These are phyloP conservation scores for Blastobasis lacticolella DNA, from an alignment of 2,888 invertebrate species.

Conservation along the genomic window DNA sequence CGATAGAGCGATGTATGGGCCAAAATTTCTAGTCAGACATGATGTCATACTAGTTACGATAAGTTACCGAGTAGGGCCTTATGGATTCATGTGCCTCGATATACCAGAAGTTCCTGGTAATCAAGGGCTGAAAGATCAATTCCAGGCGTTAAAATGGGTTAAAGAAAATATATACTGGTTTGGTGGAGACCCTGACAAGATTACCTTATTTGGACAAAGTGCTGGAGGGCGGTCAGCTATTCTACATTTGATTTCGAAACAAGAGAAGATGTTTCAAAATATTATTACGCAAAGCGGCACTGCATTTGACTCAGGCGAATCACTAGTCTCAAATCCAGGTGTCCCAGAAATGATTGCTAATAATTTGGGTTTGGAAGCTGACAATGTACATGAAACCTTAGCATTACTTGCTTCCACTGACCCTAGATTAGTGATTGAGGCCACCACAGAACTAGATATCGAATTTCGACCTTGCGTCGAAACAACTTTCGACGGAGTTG, in stretches of 20 bases:
- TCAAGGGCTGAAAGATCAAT: slow-evolving; percentile 19
- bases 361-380: slow-evolving; percentile 17
- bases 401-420: slow-evolving; percentile 15
- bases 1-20: slow-evolving; percentile 14
- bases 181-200: slow-evolving; percentile 14
- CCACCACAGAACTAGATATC: slow-evolving; percentile 7
- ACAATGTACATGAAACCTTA: slow-evolving; percentile 18
- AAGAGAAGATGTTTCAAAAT: slow-evolving; percentile 35
- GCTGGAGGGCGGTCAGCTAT: slow-evolving; percentile 14
- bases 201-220: slow-evolving; percentile 17
- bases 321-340: slow-evolving; percentile 11
- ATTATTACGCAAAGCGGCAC: slow-evolving; percentile 41
- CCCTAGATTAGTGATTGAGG: slow-evolving; percentile 17
- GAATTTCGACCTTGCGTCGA: slow-evolving; percentile 24
- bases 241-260: slow-evolving; percentile 29
- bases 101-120: slow-evolving; percentile 19
- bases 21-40: slow-evolving; percentile 19
- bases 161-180: slow-evolving; percentile 17
- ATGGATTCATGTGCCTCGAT: slow-evolving; percentile 21
- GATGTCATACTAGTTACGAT: slow-evolving; percentile 22
- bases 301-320: slow-evolving; percentile 15
- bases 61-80: slow-evolving; percentile 20
- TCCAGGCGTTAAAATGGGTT: slow-evolving; percentile 17
- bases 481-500: slow-evolving; percentile 23
- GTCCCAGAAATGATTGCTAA: slow-evolving; percentile 16